Percentiles rank a stretch among this genome's conserved stretches.
phyloP scores from a whole-genome alignment of 2,113 vertebrate genomes.

The Oreochromis spilurus region DNA sequence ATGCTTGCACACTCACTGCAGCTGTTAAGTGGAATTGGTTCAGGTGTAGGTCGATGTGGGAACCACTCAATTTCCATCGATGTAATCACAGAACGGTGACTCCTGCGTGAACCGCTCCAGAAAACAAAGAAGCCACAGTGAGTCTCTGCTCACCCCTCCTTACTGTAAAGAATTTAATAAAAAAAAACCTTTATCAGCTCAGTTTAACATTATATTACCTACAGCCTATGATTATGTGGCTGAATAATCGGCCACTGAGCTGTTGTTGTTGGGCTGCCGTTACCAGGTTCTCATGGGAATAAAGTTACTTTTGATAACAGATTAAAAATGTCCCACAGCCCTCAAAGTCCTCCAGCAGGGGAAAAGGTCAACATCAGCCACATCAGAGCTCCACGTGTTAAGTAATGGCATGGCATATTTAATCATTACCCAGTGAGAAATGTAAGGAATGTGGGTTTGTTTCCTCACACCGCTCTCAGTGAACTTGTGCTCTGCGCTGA shows the following conservation, averaged over 20 bases:
- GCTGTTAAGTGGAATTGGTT: constrained; percentile 2
- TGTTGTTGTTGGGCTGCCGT: not conserved
- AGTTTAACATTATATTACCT: constrained; percentile 10
- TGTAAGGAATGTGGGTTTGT: constrained; percentile 65
- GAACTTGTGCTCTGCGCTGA: not conserved
- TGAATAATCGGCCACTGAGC: constrained; percentile 28
- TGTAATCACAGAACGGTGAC: constrained; percentile 58
- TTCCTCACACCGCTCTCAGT: constrained; percentile 26
- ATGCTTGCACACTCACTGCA: not conserved
- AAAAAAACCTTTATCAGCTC: constrained; percentile 29
- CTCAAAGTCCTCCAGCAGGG: not conserved
- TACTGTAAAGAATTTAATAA: constrained; percentile 55
- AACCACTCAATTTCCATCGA: constrained; percentile 37
- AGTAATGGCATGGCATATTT: constrained; percentile 45
- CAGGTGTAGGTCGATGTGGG: constrained; percentile 51
- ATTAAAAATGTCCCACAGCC: not conserved
- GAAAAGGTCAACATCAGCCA: not conserved
- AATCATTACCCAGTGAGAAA: constrained; percentile 70
- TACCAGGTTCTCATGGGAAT: constrained; percentile 39
- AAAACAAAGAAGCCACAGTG: constrained; percentile 59
- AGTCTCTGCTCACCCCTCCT: not conserved
- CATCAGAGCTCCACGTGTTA: not conserved
- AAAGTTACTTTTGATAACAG: not conserved
- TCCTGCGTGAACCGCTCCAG: constrained; percentile 46
- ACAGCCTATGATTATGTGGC: not conserved